A percentile compares a stretch with the other conserved stretches of the same genome.
These are phyloP conservation scores for Enteromius afrohamiltoni DNA, from an alignment of 2,797 vertebrate species.

Conservation along the genomic window DNA sequence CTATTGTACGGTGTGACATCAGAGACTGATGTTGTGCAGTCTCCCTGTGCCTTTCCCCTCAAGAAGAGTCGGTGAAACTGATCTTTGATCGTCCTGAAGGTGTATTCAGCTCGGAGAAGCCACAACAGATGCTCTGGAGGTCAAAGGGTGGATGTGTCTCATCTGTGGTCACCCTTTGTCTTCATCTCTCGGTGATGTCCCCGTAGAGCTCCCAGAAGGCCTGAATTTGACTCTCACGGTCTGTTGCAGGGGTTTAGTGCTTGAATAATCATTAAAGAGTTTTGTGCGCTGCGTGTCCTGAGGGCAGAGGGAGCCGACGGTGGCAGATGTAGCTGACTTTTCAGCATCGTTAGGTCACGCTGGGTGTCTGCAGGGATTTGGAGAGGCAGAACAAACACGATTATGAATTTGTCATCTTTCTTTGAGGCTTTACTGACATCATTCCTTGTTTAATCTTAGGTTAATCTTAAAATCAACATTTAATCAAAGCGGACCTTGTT, in stretches of 20 bases:
- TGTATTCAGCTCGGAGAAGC: neutral
- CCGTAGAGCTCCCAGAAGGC: neutral
- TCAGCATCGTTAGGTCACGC: neutral
- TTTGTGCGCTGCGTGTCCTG: neutral
- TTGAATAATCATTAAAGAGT: constrained; percentile 28
- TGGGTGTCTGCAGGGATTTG: constrained; percentile 10
- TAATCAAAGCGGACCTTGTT: constrained; percentile 1
- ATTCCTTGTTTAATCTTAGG: neutral
- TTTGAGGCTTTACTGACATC: neutral
- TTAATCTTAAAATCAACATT: constrained; percentile 16
- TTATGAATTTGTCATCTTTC: neutral
- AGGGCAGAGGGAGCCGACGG: neutral
- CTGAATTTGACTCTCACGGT: constrained; percentile 15
- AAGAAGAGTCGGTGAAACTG: neutral
- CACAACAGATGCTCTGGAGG: constrained; percentile 12
- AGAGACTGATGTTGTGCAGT: neutral
- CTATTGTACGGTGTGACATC: neutral
- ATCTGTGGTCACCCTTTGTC: constrained; percentile 4
- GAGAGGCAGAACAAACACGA: neutral
- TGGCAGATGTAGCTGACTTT: constrained; percentile 13
- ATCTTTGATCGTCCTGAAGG: neutral
- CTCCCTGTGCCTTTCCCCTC: neutral
- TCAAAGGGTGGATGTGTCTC: constrained; percentile 2
- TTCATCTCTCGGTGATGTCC: neutral
- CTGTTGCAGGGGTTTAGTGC: constrained; percentile 22